These are phyloP conservation scores for Dysmachus trigonus DNA, from an alignment of 2,888 invertebrate genomes.

Conservation along the genomic window DNA sequence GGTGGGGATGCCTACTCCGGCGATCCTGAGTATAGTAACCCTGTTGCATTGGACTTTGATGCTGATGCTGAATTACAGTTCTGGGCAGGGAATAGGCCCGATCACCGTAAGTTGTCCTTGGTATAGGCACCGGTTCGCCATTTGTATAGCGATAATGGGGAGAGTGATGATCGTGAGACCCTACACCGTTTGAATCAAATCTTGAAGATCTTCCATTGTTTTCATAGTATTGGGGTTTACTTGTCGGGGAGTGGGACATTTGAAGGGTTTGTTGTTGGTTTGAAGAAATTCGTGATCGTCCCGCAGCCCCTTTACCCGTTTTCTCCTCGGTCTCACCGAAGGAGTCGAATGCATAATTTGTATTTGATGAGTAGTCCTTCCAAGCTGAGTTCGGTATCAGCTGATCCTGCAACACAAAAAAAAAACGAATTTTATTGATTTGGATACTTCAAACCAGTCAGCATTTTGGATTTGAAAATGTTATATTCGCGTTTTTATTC, in stretches of 20 bases:
- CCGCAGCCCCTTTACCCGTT: slow-evolving; percentile 53
- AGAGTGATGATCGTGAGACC: slow-evolving; percentile 1
- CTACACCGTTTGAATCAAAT: slow-evolving; percentile 21
- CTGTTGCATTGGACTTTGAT: slow-evolving; percentile 61
- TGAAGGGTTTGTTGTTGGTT: slow-evolving; percentile 63
- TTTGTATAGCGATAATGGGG: slow-evolving; percentile 53
- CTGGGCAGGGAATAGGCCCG: slow-evolving; percentile 81
- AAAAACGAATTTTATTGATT: slow-evolving; percentile 40
- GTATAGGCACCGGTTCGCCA: slow-evolving; percentile 51
- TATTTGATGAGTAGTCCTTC: slow-evolving; percentile 88
- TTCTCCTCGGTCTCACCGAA: slow-evolving; percentile 84
- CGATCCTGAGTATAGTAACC: slow-evolving; percentile 69
- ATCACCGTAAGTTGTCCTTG: slow-evolving; percentile 64
- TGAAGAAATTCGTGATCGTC: slow-evolving; percentile 56
- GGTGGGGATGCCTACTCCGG: slow-evolving; percentile 58
- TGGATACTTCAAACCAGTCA: slow-evolving; percentile 60
- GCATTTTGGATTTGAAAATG: slow-evolving; percentile 55
- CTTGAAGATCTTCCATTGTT: slow-evolving; percentile 55
- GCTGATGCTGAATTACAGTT: slow-evolving; percentile 67
- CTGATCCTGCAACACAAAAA: slow-evolving; percentile 72
- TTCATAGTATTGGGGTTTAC: slow-evolving; percentile 61
- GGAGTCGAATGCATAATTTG: slow-evolving; percentile 90
- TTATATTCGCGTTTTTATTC: neutral
- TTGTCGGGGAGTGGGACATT: slow-evolving; percentile 64
- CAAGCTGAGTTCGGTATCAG: slow-evolving; percentile 85